phyloP scores from a whole-genome alignment of 2,797 vertebrate genomes.

The Eulemur rubriventer region DNA sequence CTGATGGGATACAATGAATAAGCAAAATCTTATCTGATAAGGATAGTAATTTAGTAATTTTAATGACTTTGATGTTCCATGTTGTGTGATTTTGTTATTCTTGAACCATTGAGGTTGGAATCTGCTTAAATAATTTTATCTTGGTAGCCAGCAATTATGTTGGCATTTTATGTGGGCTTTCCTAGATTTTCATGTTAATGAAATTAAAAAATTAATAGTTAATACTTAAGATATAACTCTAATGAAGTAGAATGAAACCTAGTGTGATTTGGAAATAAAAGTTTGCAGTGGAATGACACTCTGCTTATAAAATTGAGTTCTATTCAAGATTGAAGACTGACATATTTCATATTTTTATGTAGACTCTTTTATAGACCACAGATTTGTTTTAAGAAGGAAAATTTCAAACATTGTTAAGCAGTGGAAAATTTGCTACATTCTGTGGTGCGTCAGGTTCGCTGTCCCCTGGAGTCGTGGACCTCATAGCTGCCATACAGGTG shows the following conservation, averaged over 20 bases:
- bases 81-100: background rate
- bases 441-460: background rate
- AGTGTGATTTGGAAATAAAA: background rate
- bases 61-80: background rate
- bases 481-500: background rate
- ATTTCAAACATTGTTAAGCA: background rate
- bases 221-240: background rate
- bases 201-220: background rate
- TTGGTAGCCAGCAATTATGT: background rate
- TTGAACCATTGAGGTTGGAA: background rate
- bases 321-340: background rate
- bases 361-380: background rate
- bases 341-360: background rate
- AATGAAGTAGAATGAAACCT: background rate
- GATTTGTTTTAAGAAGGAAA: background rate
- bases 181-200: background rate
- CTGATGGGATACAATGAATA: background rate
- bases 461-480: no score
- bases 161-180: background rate
- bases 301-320: background rate
- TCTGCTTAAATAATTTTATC: background rate
- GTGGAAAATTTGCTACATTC: background rate
- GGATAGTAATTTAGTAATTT: background rate
- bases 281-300: rapidly evolving
- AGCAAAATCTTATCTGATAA: background rate